phyloP scores from a whole-genome alignment of 2,888 invertebrate genomes.

The Pherbina coryleti region DNA sequence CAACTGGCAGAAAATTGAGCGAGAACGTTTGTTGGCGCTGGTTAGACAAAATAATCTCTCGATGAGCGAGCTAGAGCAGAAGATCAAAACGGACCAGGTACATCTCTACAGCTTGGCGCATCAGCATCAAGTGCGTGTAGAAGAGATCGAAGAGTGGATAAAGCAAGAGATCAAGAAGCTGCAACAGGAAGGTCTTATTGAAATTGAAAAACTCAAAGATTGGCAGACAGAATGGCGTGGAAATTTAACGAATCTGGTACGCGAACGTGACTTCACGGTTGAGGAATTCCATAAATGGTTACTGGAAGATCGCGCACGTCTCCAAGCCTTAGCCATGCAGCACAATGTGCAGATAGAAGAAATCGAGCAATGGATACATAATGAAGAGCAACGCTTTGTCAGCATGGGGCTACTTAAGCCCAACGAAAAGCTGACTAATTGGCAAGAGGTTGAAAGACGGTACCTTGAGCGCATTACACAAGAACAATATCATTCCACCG shows the following conservation, averaged over 20 bases:
- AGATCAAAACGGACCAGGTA: conserved; percentile 60
- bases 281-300: conserved; percentile 66
- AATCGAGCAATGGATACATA: conserved; percentile 63
- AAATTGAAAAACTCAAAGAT: conserved; percentile 60
- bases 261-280: conserved; percentile 63
- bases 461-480: conserved; percentile 63
- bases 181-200: conserved; percentile 58
- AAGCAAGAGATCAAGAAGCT: conserved; percentile 62
- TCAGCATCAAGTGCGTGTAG: conserved; percentile 64
- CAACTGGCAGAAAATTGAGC: conserved; percentile 65
- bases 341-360: conserved; percentile 65
- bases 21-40: conserved; percentile 59
- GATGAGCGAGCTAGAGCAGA: conserved; percentile 61
- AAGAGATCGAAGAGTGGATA: conserved; percentile 67
- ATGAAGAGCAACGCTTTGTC: conserved; percentile 63
- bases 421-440: conserved; percentile 61
- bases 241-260: conserved; percentile 61
- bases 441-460: conserved; percentile 65
- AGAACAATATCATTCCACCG: conserved; percentile 63
- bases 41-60: conserved; percentile 62
- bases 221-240: conserved; percentile 66
- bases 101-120: conserved; percentile 63
- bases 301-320: conserved; percentile 59
- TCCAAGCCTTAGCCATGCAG: conserved; percentile 63
- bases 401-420: conserved; percentile 63